A percentile compares a stretch with the other conserved stretches of the same genome.
Conservation (phyloP, 2,888 invertebrate genomes). For the Gisinianus flammeolus region DNA sequence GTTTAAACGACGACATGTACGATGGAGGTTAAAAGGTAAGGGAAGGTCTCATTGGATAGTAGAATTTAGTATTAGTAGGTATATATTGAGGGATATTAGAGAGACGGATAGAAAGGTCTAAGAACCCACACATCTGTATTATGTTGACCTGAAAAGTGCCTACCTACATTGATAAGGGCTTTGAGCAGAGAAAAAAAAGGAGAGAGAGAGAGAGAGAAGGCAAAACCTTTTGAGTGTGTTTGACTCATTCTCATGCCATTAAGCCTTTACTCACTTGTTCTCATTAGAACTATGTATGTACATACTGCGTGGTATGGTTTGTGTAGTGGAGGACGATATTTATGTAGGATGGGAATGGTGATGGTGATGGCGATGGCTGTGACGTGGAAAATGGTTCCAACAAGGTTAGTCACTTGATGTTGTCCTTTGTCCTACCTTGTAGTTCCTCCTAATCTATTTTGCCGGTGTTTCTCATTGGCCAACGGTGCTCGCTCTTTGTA, state of each 20-base stretch:
- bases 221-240: not conserved
- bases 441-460: not conserved
- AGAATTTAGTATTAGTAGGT: no score
- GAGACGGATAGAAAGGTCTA: not conserved
- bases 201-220: not conserved
- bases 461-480: not conserved
- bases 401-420: slow-evolving; percentile 14
- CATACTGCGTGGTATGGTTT: not conserved
- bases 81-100: not conserved
- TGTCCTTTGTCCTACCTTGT: not conserved
- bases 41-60: no score
- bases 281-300: not conserved
- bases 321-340: not conserved
- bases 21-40: no score
- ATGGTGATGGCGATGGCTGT: not conserved
- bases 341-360: not conserved
- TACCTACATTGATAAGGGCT: not conserved
- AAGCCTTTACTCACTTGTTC: slow-evolving; percentile 3
- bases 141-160: not conserved
- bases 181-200: not conserved
- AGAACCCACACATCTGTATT: no score
- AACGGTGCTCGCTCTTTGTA: not conserved
- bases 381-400: not conserved
- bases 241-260: slow-evolving; percentile 20
- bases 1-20: no score